Conservation (phyloP, 2,888 invertebrate genomes). For the Protodeltote pygarga region DNA sequence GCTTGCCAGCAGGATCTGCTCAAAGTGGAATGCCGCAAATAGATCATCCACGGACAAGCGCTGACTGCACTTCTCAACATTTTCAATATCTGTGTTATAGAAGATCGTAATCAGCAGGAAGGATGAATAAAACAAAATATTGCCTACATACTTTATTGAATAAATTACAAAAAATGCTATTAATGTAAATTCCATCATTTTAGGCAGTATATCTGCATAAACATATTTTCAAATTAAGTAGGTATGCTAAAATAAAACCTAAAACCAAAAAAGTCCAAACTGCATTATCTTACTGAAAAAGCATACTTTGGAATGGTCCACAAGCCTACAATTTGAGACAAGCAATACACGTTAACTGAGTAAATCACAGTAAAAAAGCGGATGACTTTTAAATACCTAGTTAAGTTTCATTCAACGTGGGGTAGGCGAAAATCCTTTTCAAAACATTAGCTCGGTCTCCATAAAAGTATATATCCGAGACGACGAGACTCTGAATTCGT, state of each 20-base stretch:
- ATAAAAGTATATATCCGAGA: constrained; percentile 37
- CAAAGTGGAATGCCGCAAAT: too few relatives aligned
- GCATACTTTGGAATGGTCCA: constrained; percentile 72
- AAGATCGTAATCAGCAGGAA: background rate
- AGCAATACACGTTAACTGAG: constrained; percentile 45
- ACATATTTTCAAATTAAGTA: constrained; percentile 58
- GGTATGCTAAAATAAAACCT: constrained; percentile 66
- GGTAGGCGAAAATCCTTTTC: constrained; percentile 49
- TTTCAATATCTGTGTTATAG: too few relatives aligned
- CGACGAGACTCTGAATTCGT: constrained; percentile 37
- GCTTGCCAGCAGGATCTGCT: too few relatives aligned
- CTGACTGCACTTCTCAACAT: too few relatives aligned
- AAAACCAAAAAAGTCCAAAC: constrained; percentile 57
- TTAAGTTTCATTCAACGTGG: constrained; percentile 37
- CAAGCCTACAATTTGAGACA: constrained; percentile 58
- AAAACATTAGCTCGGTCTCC: constrained; percentile 41
- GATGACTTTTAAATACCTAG: constrained; percentile 49
- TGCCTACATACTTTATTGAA: constrained; percentile 81
- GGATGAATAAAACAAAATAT: constrained; percentile 52
- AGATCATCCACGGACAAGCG: too few relatives aligned
- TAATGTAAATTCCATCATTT: constrained; percentile 64
- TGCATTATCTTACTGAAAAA: constrained; percentile 55
- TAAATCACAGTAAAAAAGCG: constrained; percentile 52
- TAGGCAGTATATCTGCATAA: constrained; percentile 70
- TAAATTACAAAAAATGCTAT: constrained; percentile 79